phyloP scores from a whole-genome alignment of 2,888 invertebrate species.

The Tachina grossa region DNA sequence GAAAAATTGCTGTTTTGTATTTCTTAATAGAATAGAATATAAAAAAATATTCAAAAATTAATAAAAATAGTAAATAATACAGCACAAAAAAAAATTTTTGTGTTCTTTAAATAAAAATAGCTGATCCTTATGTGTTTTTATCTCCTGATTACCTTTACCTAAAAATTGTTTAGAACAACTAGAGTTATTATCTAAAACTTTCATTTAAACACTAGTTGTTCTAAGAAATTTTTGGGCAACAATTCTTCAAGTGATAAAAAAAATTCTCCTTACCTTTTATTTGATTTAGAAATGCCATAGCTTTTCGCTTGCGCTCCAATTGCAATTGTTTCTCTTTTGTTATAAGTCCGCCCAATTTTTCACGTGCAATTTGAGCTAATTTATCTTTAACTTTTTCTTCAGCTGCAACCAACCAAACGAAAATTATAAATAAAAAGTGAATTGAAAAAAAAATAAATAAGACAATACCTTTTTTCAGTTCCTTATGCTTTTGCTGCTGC shows the following conservation, averaged over 20 bases:
- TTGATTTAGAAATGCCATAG: conserved; percentile 89
- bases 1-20: too few species aligned
- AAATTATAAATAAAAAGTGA: neutral
- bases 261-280: conserved; percentile 79
- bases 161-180: too few species aligned
- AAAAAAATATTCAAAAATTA: too few species aligned
- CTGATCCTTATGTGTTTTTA: too few species aligned
- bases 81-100: too few species aligned
- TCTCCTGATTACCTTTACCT: too few species aligned
- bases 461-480: conserved; percentile 75
- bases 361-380: conserved; percentile 84
- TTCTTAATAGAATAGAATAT: too few species aligned
- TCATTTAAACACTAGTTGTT: too few species aligned
- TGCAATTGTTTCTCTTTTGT: conserved; percentile 85
- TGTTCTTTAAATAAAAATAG: too few species aligned
- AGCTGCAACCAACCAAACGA: conserved; percentile 78
- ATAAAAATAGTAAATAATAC: too few species aligned
- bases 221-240: too few species aligned
- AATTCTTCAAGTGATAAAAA: neutral
- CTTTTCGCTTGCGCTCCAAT: conserved; percentile 90
- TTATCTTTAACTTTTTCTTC: conserved; percentile 86
- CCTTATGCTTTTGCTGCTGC: conserved; percentile 75
- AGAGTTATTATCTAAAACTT: too few species aligned
- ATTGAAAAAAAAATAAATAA: neutral
- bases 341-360: conserved; percentile 85